Conservation (phyloP, 2,113 vertebrate genomes). For the Calonectris borealis region DNA sequence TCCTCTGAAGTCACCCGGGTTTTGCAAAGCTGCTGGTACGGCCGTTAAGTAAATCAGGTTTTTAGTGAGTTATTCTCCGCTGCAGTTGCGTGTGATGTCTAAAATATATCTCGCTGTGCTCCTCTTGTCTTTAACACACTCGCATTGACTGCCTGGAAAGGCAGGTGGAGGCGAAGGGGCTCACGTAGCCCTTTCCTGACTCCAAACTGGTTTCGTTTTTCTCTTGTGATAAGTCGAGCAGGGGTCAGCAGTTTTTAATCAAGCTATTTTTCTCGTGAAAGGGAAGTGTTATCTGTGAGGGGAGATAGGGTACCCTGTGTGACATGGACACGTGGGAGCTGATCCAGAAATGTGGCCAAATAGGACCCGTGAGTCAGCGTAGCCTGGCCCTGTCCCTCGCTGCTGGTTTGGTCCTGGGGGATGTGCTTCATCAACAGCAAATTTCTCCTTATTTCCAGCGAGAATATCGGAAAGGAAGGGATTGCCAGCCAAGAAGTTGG, state of each 20-base stretch:
- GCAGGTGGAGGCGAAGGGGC: neutral
- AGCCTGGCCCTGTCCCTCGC: neutral
- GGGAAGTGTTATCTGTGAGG: neutral
- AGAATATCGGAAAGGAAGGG: neutral
- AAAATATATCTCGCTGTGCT: neutral
- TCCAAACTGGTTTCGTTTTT: neutral
- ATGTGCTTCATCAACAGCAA: neutral
- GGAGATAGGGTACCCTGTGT: neutral
- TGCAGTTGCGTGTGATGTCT: accelerated
- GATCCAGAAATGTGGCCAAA: neutral
- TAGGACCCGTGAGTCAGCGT: neutral
- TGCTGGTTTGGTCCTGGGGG: neutral
- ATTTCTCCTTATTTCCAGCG: neutral
- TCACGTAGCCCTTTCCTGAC: neutral
- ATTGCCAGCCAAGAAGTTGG: neutral
- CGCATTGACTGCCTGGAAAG: accelerated
- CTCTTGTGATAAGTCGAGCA: neutral
- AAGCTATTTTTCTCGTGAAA: neutral
- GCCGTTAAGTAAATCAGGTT: neutral
- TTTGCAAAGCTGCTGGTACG: neutral
- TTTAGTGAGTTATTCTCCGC: neutral
- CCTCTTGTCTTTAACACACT: neutral
- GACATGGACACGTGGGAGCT: neutral
- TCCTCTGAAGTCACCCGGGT: neutral
- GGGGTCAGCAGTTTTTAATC: neutral